Conservation (phyloP, 1,140 invertebrate species). For the Sesamia nonagrioides region DNA sequence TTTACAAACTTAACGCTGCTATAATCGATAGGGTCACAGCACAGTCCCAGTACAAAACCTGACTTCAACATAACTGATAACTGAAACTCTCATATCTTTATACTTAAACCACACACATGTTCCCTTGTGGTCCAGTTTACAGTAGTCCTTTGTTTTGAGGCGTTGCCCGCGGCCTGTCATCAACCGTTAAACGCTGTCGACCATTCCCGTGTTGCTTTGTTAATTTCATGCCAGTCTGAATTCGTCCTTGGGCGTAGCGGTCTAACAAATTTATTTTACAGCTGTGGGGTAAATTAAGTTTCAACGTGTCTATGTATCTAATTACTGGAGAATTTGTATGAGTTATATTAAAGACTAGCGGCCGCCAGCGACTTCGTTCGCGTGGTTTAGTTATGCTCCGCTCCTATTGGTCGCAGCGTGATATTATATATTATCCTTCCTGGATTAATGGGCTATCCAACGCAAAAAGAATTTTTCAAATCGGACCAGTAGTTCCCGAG, state of each 20-base stretch:
- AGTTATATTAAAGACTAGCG: not conserved
- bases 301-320: slow-evolving; percentile 23
- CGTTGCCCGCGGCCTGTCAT: slow-evolving; percentile 77
- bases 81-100: not conserved
- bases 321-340: not conserved
- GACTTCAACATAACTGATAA: not conserved
- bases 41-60: not conserved
- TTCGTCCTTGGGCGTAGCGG: slow-evolving; percentile 68
- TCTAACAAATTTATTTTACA: slow-evolving; percentile 71
- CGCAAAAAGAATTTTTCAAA: too few relatives aligned
- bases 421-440: too few relatives aligned
- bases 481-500: too few relatives aligned
- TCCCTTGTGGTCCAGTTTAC: slow-evolving; percentile 77
- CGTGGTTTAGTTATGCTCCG: too few relatives aligned
- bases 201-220: slow-evolving; percentile 72
- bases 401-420: too few relatives aligned
- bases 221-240: slow-evolving; percentile 79
- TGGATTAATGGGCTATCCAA: too few relatives aligned
- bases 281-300: slow-evolving; percentile 54
- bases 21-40: too few relatives aligned
- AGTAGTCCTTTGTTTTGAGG: slow-evolving; percentile 76
- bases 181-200: slow-evolving; percentile 75
- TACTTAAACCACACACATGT: slow-evolving; percentile 54
- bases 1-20: too few relatives aligned
- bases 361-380: too few relatives aligned